Evolutionary conservation across 1,140 invertebrate genomes (phyloP).

Genomic region (Aphidius gifuensis): DNA sequence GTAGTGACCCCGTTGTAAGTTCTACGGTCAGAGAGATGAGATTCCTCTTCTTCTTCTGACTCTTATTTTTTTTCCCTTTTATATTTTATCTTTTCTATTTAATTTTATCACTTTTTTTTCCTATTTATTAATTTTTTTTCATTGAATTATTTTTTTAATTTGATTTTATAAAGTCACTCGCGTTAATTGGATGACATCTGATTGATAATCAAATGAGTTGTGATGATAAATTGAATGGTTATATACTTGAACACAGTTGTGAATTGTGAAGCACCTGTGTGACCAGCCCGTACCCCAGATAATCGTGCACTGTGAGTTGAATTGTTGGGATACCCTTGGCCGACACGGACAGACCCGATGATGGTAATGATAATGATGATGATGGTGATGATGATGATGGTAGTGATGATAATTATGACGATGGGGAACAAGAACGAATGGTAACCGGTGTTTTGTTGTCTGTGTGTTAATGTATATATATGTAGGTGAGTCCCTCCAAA

Average conservation of each 20-base stretch:
- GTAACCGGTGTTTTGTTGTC: too few species aligned
- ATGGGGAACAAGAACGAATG: too few species aligned
- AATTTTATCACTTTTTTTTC: constrained; percentile 1
- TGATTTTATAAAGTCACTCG: not conserved
- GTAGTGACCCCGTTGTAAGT: constrained; percentile 47
- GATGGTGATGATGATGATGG: too few species aligned
- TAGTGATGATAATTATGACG: too few species aligned
- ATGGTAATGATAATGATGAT: constrained; percentile 16
- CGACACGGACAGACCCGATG: not conserved
- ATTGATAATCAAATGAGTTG: too few species aligned
- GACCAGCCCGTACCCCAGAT: constrained; percentile 35
- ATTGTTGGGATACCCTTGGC: constrained; percentile 30
- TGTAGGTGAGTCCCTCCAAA: too few species aligned
- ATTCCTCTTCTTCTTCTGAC: constrained; percentile 14
- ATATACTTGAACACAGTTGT: not conserved
- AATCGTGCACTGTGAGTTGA: constrained; percentile 35
- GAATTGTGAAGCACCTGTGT: constrained; percentile 15
- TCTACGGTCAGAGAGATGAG: not conserved
- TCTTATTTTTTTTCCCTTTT: constrained; percentile 1
- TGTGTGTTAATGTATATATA: too few species aligned
- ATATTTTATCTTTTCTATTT: constrained; percentile 5
- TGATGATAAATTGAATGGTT: not conserved
- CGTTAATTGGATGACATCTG: not conserved
- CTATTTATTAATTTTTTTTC: too few species aligned
- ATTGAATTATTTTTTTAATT: not conserved